Base-by-base conservation (phyloP, 2,888 invertebrate genomes). In the Sesia bembeciformis region DNA sequence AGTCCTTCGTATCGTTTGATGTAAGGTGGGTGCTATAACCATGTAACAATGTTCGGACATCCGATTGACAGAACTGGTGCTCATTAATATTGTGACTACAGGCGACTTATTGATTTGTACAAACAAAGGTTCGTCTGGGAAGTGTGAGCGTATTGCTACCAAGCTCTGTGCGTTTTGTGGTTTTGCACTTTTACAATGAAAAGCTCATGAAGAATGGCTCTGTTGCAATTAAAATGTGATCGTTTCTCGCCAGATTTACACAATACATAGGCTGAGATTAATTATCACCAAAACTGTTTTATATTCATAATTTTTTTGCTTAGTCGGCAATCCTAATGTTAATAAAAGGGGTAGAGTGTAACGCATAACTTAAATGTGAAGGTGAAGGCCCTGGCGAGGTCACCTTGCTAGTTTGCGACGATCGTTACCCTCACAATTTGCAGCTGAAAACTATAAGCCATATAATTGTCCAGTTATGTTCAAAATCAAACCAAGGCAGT, bases 121-220 rank as follows among this genome's bases (percentile, higher is more conserved):
- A 81, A 73, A 70, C 70, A 77, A 73, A 67, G 73, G 64, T 74
- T 67, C 68, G 79, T 85, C 85, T 87, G 88, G 88, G 81, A 86
- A 86, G 87, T 88, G 88, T 84, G 87, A 85, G 87, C 87, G 81
- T 85, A 85, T 81, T 74, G 74, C 85, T 84, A 84, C 81, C 76
- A 87, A 87, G 86, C 88, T 81, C 77, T 80, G 88, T 88, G 88
- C 86, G 76, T 73, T 67, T 76, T 65, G 82, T 84, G 40, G 67
- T 66, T 64, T 79, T 77, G 78, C 78, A 79, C 78, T 74, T 78
- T 75, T 74, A 73, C 73, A 78, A 81, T 75, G 78, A 76, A 70
- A 85, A 85, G 84, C 82, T 72, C 74, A 82, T 84, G 79, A 75
- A 70, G 39, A 68, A 78, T 73, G 74, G 74, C 76, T 38, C 5